Base-by-base conservation (phyloP, 2,797 vertebrate genomes). In the Hipposideros larvatus region DNA sequence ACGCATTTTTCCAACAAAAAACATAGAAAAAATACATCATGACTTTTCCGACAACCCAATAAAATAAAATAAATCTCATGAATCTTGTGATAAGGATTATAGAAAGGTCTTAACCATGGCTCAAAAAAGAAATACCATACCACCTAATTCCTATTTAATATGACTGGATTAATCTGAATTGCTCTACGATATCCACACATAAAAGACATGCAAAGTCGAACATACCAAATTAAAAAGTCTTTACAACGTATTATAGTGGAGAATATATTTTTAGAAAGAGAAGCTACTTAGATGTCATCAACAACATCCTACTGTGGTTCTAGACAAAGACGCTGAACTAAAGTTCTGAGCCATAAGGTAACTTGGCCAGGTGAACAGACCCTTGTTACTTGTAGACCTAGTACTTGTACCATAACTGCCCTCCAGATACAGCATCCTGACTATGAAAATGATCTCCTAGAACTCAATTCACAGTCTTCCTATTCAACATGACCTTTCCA, bases 211-310 rank as follows among this genome's bases (percentile, higher is more conserved):
- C 3, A 55, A 0, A 41, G 4, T 11, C 2, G 4, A 78, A 31
- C 46, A 48, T 34, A 79, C 4, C 34, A 59, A 75, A n/a, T n/a
- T 46, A 63, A 90, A 92, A 43, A 26, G 5, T 57, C 15, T 59
- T 75, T 37, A 83, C 34, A 87, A 57, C 8, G 28, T 77, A 5
- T 16, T 65, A 28, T 28, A 68, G 13, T 11, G 90, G 15, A 66
- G 11, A 75, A 87, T 92, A 75, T 15, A 87, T 4, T 73, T 95
- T 80, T 80, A 53, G 43, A 92, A 91, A 90, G 14, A 63, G 34
- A 63, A 75, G 21, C 14, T 11, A 34, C n/a, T 85, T 26, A 37
- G 31, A 96, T 46, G 16, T 37, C 61, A 71, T 65, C 26, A 57
- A 88, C 9, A 13, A 8, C 55, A 88, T 15, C 65, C 63, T 15